Percentiles rank a stretch among this genome's conserved stretches.
Evolutionary conservation across 2,888 invertebrate species (phyloP).

Genomic region (Drosophila maculinotata): DNA sequence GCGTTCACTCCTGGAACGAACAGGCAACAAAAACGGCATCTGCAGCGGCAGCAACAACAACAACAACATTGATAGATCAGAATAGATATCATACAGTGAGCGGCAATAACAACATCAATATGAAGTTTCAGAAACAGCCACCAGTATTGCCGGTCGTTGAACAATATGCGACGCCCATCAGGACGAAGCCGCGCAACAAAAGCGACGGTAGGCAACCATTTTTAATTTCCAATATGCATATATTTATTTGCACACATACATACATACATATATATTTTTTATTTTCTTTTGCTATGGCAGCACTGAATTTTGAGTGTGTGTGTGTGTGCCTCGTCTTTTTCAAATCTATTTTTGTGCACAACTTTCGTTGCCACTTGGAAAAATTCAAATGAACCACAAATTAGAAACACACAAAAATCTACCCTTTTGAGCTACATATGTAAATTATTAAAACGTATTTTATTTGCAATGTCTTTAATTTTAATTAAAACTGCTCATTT

Average conservation of each 20-base stretch:
- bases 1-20: conserved; percentile 42
- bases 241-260: not conserved
- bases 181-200: conserved; percentile 70
- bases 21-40: conserved; percentile 15
- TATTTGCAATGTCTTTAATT: too few relatives aligned
- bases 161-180: conserved; percentile 19
- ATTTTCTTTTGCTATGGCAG: conserved; percentile 2
- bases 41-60: conserved; percentile 4
- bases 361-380: conserved; percentile 19
- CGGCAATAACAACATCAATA: conserved; percentile 25
- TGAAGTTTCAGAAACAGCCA: conserved; percentile 25
- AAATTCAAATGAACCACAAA: conserved; percentile 3
- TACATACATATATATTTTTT: not conserved
- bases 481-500: too few relatives aligned
- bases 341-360: conserved; percentile 58
- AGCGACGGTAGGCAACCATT: conserved; percentile 72
- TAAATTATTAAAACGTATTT: too few relatives aligned
- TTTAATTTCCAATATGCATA: conserved; percentile 17
- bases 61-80: too few relatives aligned
- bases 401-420: not conserved
- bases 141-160: conserved; percentile 11
- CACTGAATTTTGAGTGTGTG: not conserved
- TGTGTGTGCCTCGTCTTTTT: conserved; percentile 15
- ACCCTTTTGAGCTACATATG: not conserved
- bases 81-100: too few relatives aligned